A percentile compares a stretch with the other conserved stretches of the same genome.
Evolutionary conservation across 2,113 vertebrate species (phyloP).

Genomic region (Esox niger): DNA sequence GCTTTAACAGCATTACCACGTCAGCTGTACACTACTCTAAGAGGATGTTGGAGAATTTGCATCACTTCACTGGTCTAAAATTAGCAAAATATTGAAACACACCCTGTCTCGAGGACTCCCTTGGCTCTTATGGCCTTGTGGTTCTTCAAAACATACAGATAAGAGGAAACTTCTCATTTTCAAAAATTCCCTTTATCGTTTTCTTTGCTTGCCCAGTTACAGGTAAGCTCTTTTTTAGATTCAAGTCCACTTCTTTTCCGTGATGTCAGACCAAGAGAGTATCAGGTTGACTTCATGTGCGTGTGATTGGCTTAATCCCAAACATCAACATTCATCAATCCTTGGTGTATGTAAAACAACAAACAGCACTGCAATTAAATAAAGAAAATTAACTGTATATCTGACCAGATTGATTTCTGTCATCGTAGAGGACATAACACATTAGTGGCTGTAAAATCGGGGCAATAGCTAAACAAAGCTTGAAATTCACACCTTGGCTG

Average conservation of each 20-base stretch:
- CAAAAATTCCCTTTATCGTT: neutral
- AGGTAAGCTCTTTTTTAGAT: neutral
- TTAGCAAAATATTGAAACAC: too few relatives aligned
- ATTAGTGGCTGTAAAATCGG: slow-evolving; percentile 10
- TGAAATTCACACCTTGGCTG: slow-evolving; percentile 52
- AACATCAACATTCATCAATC: neutral
- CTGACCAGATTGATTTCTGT: neutral
- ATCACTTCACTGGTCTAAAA: too few relatives aligned
- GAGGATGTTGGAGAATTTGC: too few relatives aligned
- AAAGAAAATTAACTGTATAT: neutral
- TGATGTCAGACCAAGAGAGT: slow-evolving; percentile 40
- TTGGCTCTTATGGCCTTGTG: too few relatives aligned
- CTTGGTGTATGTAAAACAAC: neutral
- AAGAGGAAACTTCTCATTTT: slow-evolving; percentile 1
- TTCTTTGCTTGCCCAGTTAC: neutral
- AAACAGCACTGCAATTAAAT: neutral
- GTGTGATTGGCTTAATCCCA: neutral
- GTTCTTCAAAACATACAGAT: neutral
- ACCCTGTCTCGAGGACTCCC: too few relatives aligned
- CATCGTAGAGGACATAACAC: neutral
- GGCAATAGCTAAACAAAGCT: slow-evolving; percentile 27
- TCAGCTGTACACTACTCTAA: too few relatives aligned
- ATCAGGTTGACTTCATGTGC: slow-evolving; percentile 16
- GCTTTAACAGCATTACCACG: too few relatives aligned
- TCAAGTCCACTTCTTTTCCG: slow-evolving; percentile 32